A percentile compares a stretch with the other conserved stretches of the same genome.
phyloP scores from a whole-genome alignment of 2,888 invertebrate species.

The Microplitis manilae region DNA sequence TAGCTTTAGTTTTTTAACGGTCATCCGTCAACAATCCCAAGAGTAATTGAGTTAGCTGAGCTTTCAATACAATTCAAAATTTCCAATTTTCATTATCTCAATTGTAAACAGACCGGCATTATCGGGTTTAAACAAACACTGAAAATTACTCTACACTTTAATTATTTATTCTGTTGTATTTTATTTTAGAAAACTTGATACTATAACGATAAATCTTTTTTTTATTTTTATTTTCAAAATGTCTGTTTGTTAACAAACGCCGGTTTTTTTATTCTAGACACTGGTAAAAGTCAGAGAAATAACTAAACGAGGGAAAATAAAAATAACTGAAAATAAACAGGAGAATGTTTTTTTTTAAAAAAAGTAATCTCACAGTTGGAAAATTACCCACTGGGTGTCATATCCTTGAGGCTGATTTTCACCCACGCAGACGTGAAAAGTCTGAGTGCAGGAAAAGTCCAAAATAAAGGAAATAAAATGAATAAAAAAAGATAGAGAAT shows the following conservation, averaged over 20 bases:
- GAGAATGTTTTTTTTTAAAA: conserved; percentile 15
- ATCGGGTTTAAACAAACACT: conserved; percentile 9
- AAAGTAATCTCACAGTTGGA: conserved; percentile 26
- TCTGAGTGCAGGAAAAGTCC: neutral
- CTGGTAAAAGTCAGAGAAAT: neutral
- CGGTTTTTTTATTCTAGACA: too few species aligned
- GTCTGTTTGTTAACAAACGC: neutral
- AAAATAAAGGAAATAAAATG: conserved; percentile 15
- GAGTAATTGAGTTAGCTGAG: conserved; percentile 24
- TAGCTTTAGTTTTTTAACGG: neutral
- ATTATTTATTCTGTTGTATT: neutral
- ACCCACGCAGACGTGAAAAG: conserved; percentile 21
- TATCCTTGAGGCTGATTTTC: conserved; percentile 25
- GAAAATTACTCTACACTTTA: conserved; percentile 1
- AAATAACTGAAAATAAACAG: conserved; percentile 5
- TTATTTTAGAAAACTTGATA: too few species aligned
- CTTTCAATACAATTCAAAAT: conserved; percentile 15
- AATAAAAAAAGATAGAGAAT: conserved; percentile 13
- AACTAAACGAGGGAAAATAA: neutral
- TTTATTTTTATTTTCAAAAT: neutral
- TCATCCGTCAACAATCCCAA: conserved; percentile 16
- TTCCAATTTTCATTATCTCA: conserved; percentile 19
- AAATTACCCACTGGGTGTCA: conserved; percentile 29
- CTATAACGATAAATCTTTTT: neutral
- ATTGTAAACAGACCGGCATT: conserved; percentile 6